These are phyloP conservation scores for Gastracanthus pulcherrimus DNA, from an alignment of 2,888 invertebrate species.

Conservation along the genomic window DNA sequence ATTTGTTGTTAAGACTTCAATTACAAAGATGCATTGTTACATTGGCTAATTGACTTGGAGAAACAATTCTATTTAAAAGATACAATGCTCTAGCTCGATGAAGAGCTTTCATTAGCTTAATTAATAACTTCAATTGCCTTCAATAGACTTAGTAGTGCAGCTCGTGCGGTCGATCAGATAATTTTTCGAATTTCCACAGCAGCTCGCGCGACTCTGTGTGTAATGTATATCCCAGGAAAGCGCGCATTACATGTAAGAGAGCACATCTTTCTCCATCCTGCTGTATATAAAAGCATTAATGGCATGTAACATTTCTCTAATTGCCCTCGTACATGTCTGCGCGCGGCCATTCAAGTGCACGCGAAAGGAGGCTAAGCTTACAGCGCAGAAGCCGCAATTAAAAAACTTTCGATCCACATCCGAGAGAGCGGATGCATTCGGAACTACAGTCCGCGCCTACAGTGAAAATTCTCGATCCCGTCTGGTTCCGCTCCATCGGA, in stretches of 20 bases:
- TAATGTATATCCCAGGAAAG: too few species aligned
- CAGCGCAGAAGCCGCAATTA: constrained; percentile 2
- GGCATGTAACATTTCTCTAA: constrained; percentile 31
- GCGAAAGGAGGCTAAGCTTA: constrained; percentile 3
- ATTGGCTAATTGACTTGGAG: not conserved
- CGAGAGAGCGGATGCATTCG: too few species aligned
- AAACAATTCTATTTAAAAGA: not conserved
- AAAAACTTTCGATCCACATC: constrained; percentile 17
- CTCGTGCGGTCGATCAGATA: constrained; percentile 19
- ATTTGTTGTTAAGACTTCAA: too few species aligned
- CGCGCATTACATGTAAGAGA: too few species aligned
- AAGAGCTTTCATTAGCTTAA: constrained; percentile 42
- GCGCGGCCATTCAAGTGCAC: too few species aligned
- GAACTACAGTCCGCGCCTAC: too few species aligned
- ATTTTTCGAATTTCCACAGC: constrained; percentile 28
- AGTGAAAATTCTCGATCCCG: too few species aligned
- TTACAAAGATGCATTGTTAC: too few species aligned
- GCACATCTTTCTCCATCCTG: too few species aligned
- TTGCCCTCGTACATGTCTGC: not conserved
- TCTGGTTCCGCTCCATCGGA: too few species aligned
- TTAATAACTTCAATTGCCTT: constrained; percentile 35
- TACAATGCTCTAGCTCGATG: constrained; percentile 8
- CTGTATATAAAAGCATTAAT: not conserved
- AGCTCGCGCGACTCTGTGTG: not conserved
- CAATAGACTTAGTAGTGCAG: constrained; percentile 21